A percentile compares a stretch with the other conserved stretches of the same genome.
phyloP scores from a whole-genome alignment of 2,888 invertebrate species.

The Elysia crispata region DNA sequence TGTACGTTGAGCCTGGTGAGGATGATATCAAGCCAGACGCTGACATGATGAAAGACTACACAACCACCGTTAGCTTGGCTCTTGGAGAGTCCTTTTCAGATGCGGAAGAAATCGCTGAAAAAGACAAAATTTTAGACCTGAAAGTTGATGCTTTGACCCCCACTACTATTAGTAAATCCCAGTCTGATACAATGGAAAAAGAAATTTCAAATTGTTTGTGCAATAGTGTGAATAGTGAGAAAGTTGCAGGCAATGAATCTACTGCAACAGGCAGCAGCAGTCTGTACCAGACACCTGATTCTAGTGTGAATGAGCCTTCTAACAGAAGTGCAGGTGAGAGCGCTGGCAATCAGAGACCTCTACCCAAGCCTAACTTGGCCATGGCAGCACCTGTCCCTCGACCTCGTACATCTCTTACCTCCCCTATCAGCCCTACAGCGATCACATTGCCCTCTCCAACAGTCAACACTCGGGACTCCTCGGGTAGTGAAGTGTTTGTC shows the following conservation, averaged over 20 bases:
- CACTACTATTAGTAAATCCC: conserved; percentile 33
- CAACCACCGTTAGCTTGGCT: conserved; percentile 64
- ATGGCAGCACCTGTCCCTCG: not conserved
- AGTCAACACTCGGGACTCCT: conserved; percentile 25
- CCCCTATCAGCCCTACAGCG: not conserved
- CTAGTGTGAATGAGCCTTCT: conserved; percentile 55
- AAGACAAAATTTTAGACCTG: conserved; percentile 30
- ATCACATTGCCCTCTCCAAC: not conserved
- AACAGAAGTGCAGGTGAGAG: not conserved
- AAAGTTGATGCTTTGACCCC: conserved; percentile 53
- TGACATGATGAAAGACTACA: conserved; percentile 66
- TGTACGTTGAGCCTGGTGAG: conserved; percentile 55
- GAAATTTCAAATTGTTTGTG: not conserved
- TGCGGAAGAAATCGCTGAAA: conserved; percentile 55
- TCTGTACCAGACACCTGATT: conserved; percentile 64
- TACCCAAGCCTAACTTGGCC: not conserved
- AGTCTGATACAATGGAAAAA: not conserved
- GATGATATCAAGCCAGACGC: conserved; percentile 64
- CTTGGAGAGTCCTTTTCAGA: conserved; percentile 60
- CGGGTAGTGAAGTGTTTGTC: conserved; percentile 47
- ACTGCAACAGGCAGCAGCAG: conserved; percentile 55
- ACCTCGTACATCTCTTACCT: not conserved
- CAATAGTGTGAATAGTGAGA: conserved; percentile 20
- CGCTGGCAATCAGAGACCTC: not conserved
- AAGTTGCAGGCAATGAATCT: conserved; percentile 25